These are phyloP conservation scores for Carollia perspicillata DNA, from an alignment of 2,113 vertebrate species.

Conservation along the genomic window DNA sequence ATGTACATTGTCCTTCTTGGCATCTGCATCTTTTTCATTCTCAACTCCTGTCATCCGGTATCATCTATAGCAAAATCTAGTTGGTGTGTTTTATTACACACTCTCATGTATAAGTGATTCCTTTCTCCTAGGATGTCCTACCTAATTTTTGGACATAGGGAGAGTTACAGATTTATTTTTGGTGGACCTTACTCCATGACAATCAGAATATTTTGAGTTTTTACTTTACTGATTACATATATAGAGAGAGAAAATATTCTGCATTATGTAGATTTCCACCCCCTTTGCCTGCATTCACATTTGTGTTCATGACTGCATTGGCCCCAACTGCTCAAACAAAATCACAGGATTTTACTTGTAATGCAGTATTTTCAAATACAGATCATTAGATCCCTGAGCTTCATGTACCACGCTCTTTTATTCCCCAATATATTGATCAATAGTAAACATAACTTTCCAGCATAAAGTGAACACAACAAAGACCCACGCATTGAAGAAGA, in stretches of 20 bases:
- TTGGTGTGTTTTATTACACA: background rate
- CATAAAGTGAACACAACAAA: background rate
- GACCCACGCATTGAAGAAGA: background rate
- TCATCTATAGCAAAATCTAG: background rate
- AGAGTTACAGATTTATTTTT: background rate
- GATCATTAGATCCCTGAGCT: background rate
- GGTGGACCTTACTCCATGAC: background rate
- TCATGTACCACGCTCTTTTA: background rate
- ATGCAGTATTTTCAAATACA: background rate
- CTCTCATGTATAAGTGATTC: background rate
- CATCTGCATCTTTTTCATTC: background rate
- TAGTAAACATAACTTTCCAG: slow-evolving; percentile 13
- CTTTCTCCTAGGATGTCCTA: background rate
- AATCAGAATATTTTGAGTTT: background rate
- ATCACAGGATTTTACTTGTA: background rate
- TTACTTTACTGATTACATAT: background rate
- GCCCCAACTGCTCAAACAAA: background rate
- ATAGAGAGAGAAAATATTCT: background rate
- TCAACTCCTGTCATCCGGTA: background rate
- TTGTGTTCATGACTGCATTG: background rate
- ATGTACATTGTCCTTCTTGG: background rate
- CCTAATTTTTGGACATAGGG: background rate
- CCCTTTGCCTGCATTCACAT: background rate
- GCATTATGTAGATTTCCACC: background rate
- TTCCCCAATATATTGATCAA: background rate